Evolutionary conservation across 1,140 invertebrate species (phyloP), one percentile per base, ranked within the genome.

Genomic region (Pristionchus pacificus): DNA sequence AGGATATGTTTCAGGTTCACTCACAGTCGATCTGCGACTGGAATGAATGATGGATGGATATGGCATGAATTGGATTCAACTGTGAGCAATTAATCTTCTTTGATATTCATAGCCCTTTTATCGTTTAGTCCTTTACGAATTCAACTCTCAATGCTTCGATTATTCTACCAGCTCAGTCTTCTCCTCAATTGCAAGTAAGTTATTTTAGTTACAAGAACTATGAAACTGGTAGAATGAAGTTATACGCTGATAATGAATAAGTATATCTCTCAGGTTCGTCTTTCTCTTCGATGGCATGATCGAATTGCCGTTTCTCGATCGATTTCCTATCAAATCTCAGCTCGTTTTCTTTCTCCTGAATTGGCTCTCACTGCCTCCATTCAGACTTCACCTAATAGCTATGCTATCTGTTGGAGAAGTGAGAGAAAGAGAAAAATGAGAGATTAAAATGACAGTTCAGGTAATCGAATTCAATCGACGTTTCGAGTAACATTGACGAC

Each of bases 381-480:
- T 14, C 71, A 73, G 29, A 24, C 68, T 30, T 31, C 60, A 2
- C 31, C 57, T 62, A 62, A 69, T 65, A 28, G 49, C 63, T 33
- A 63, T 2, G 65, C 67, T 1, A 33, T 73, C 27, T 73, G 71
- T 55, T 73, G 66, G 57, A 69, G 27, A n/a, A 68, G 30, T 10
- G 68, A 73, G 57, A 33, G 30, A 58, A 32, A 10, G 33, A 33
- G 29, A 66, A 59, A 33, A 38, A 25, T 1, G 31, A 30, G 32
- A 49, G 24, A 55, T 0, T 58, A n/a, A 64, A 32, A 24, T 15
- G n/a, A 29, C n/a, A 31, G 27, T n/a, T 59, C 2, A 2, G 32
- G n/a, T 15, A 70, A n/a, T 49, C 30, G 31, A 30, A 29, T 65
- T 71, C 31, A 49, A 60, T 57, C 70, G 33, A 49, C 59, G 60